Evolutionary conservation across 2,888 invertebrate species (phyloP), one percentile per base, ranked within the genome.

Genomic region (Trichopoda pennipes): DNA sequence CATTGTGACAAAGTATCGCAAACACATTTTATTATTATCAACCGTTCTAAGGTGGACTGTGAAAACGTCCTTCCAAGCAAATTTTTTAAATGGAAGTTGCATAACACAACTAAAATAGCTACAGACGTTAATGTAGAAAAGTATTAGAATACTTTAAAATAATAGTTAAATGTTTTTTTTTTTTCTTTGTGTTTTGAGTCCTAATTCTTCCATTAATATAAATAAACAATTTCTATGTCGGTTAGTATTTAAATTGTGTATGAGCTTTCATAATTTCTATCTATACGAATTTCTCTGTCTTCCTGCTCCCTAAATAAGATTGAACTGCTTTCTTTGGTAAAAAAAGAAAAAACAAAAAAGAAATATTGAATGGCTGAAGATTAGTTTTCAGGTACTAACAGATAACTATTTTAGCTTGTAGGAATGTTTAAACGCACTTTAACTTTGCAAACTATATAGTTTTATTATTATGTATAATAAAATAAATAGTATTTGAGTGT

Each of bases 261-360:
- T 6, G n/a, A 32, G 28, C 42, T 42, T n/a, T 17, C 28, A 9
- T 19, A 63, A 23, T 4, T n/a, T 21, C 10, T 47, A 64, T 23
- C 23, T 28, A 14, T 16, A 56, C 16, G 23, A 49, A 74, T 61
- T 61, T 73, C 14, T 66, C 7, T 23, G 75, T 75, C 80, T 75
- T 69, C 75, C 70, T 35, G 60, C 42, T 51, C 47, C 47, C 61
- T 53, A 55, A 74, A 63, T 53, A 63, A 56, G 32, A 63, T 58
- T 58, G 56, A 47, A 64, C 63, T 70, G 32, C 47, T 58, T 53
- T 38, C 38, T 56, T 44, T 17, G n/a, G n/a, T 16, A 21, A 21
- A 35, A 19, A 16, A 58, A 58, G 38, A 28, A 38, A 32, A n/a
- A 49, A 56, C n/a, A n/a, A n/a, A 28, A 28, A 28, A 28, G 28